Conservation (phyloP, 2,888 invertebrate genomes). For the Doris montereyensis region DNA sequence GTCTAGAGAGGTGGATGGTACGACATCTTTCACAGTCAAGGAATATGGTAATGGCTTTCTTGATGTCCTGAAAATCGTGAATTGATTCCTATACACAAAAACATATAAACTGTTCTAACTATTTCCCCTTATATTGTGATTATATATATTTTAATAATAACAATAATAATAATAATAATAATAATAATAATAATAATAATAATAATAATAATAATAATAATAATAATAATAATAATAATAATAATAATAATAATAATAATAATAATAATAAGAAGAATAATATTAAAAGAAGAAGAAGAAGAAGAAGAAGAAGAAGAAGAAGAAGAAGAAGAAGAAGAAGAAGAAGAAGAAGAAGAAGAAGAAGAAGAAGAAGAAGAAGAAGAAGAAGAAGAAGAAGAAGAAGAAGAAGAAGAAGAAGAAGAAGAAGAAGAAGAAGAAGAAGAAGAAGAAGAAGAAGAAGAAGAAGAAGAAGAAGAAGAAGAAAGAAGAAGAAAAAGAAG, state of each 20-base stretch:
- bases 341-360: neutral
- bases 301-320: slow-evolving; percentile 18
- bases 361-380: slow-evolving; percentile 18
- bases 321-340: slow-evolving; percentile 23
- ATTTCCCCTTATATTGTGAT: too few species aligned
- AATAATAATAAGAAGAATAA: too few species aligned
- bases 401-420: slow-evolving; percentile 7
- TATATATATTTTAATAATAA: too few species aligned
- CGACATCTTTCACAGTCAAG: slow-evolving; percentile 57
- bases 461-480: neutral
- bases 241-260: neutral
- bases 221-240: neutral
- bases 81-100: too few species aligned
- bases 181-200: neutral
- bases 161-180: neutral
- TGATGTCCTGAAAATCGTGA: too few species aligned
- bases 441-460: neutral
- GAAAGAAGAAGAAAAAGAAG: neutral
- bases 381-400: neutral
- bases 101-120: too few species aligned
- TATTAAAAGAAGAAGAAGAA: neutral
- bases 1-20: slow-evolving; percentile 23
- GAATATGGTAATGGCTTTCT: slow-evolving; percentile 69
- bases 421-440: neutral
- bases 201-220: slow-evolving; percentile 6